A percentile compares a stretch with the other conserved stretches of the same genome.
These are phyloP conservation scores for Mandrillus leucophaeus DNA, from an alignment of 2,113 vertebrate genomes.

Conservation along the genomic window DNA sequence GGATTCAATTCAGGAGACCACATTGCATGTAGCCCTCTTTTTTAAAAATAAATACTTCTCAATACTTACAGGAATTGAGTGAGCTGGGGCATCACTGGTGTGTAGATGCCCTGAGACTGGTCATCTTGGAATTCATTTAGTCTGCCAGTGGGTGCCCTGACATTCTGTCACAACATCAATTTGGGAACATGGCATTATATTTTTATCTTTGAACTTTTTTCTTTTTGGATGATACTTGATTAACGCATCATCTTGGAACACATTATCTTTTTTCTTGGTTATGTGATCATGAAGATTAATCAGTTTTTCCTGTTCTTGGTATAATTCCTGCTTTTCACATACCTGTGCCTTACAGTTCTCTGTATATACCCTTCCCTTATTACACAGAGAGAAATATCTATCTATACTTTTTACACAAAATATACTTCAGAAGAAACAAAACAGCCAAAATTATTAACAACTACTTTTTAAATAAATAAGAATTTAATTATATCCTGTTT, in stretches of 20 bases:
- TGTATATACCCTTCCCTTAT: not conserved
- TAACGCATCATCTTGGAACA: not conserved
- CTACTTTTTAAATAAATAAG: not conserved
- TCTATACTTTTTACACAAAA: not conserved
- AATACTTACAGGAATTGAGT: not conserved
- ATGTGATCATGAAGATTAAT: not conserved
- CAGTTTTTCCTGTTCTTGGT: not conserved
- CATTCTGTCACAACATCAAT: not conserved
- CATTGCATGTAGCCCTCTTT: not conserved
- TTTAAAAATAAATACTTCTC: not conserved
- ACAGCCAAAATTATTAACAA: not conserved
- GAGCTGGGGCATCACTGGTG: not conserved
- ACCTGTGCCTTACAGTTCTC: not conserved
- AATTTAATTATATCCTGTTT: not conserved
- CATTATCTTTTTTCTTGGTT: not conserved
- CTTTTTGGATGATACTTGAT: not conserved
- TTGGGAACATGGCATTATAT: not conserved
- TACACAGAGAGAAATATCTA: not conserved
- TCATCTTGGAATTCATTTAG: not conserved
- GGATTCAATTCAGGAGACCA: not conserved
- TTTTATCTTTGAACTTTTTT: slow-evolving; percentile 10
- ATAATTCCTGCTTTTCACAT: not conserved
- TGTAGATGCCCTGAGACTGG: not conserved
- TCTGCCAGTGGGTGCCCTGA: not conserved
- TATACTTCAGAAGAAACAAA: not conserved